A percentile compares a stretch with the other conserved stretches of the same genome.
phyloP scores from a whole-genome alignment of 1,140 invertebrate genomes.

The Nilaparvata lugens region DNA sequence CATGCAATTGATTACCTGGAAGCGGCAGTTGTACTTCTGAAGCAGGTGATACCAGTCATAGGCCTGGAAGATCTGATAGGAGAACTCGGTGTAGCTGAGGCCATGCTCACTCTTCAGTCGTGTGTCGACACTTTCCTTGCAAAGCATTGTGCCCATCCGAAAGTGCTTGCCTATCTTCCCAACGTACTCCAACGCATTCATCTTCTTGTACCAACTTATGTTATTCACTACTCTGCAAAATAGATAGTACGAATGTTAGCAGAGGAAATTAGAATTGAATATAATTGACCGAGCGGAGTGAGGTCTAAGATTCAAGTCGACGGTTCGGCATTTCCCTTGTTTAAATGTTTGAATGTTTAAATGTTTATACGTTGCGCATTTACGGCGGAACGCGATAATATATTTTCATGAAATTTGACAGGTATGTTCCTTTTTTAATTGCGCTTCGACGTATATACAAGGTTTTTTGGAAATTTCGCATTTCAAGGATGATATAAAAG shows the following conservation, averaged over 20 bases:
- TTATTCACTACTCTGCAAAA: constrained; percentile 76
- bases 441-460: too few relatives aligned
- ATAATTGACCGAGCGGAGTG: too few relatives aligned
- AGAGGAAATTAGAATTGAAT: too few relatives aligned
- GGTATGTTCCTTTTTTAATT: too few relatives aligned
- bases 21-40: constrained; percentile 68
- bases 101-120: constrained; percentile 67
- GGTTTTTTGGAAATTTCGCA: too few relatives aligned
- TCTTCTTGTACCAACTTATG: constrained; percentile 71
- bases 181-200: constrained; percentile 75
- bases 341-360: too few relatives aligned
- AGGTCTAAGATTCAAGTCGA: too few relatives aligned
- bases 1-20: constrained; percentile 65
- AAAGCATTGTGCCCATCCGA: constrained; percentile 74
- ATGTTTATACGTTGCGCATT: too few relatives aligned
- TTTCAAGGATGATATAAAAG: too few relatives aligned
- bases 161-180: constrained; percentile 71
- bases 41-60: constrained; percentile 92
- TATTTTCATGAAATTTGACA: too few relatives aligned
- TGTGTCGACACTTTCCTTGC: constrained; percentile 66
- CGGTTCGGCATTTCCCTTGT: too few relatives aligned
- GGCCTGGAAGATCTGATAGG: constrained; percentile 93
- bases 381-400: too few relatives aligned
- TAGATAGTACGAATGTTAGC: background rate
- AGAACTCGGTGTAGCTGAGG: constrained; percentile 93